A percentile compares a stretch with the other conserved stretches of the same genome.
phyloP scores from a whole-genome alignment of 2,888 invertebrate genomes.

The Iselma pallidipennis region DNA sequence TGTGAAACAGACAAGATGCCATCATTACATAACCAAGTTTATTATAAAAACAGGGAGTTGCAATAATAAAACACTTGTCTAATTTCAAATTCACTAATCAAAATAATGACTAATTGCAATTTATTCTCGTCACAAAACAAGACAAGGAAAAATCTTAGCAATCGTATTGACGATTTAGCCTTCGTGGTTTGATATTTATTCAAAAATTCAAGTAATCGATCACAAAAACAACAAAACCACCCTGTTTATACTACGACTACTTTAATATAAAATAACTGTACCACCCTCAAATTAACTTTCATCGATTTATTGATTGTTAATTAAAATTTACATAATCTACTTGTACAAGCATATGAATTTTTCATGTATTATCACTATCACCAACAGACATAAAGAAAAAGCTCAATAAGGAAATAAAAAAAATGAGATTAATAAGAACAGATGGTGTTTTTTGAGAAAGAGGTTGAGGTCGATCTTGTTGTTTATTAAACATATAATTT shows the following conservation, averaged over 20 bases:
- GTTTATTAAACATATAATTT: not conserved
- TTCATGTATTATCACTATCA: too few relatives aligned
- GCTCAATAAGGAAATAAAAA: too few relatives aligned
- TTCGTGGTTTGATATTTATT: too few relatives aligned
- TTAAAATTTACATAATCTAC: too few relatives aligned
- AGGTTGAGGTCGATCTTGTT: slow-evolving; percentile 1
- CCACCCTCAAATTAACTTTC: too few relatives aligned
- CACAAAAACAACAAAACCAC: too few relatives aligned
- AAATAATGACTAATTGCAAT: not conserved
- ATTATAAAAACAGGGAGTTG: slow-evolving; percentile 13
- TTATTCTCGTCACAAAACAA: too few relatives aligned
- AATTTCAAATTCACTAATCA: slow-evolving; percentile 8
- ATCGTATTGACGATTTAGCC: too few relatives aligned
- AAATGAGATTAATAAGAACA: not conserved
- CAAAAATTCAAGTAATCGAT: too few relatives aligned
- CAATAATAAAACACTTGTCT: slow-evolving; percentile 12
- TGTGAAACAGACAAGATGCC: not conserved
- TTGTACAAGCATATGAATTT: too few relatives aligned
- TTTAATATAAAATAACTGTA: not conserved
- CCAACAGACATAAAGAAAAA: not conserved
- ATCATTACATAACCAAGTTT: not conserved
- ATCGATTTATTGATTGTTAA: too few relatives aligned
- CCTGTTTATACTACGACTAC: not conserved
- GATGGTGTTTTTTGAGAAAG: not conserved
- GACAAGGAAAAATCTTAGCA: too few relatives aligned